phyloP scores from a whole-genome alignment of 2,888 invertebrate genomes.

The Drosophila mayaguana region DNA sequence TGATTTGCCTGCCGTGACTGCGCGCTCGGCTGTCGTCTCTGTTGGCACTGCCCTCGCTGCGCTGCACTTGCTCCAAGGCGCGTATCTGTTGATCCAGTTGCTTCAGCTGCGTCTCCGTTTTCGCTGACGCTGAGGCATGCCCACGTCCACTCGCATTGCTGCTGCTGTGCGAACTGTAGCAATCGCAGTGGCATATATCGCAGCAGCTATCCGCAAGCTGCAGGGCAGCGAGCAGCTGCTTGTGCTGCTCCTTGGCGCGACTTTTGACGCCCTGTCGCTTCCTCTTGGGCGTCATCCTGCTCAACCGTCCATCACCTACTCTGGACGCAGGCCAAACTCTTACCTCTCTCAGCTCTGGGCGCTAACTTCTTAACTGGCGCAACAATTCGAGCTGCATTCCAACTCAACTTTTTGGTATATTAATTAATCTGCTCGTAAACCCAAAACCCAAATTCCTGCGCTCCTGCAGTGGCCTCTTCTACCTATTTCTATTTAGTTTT shows the following conservation, averaged over 20 bases:
- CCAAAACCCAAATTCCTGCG: conserved; percentile 75
- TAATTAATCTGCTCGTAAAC: conserved; percentile 54
- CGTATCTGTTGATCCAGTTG: conserved; percentile 26
- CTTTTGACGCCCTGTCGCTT: conserved; percentile 63
- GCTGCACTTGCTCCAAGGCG: conserved; percentile 24
- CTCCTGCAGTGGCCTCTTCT: conserved; percentile 52
- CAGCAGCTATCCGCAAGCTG: conserved; percentile 81
- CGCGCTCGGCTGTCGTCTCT: conserved; percentile 4
- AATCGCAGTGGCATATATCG: conserved; percentile 83
- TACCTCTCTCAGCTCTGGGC: conserved; percentile 18
- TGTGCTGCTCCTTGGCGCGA: conserved; percentile 68
- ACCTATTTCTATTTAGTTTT: conserved; percentile 40
- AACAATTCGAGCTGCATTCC: conserved; percentile 30
- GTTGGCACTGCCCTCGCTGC: conserved; percentile 47
- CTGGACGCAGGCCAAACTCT: conserved; percentile 56
- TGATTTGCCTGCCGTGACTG: conserved; percentile 30
- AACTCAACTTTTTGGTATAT: neutral
- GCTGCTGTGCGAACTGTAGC: conserved; percentile 82
- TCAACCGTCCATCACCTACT: conserved; percentile 7
- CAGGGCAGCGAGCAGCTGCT: conserved; percentile 72
- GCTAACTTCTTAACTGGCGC: conserved; percentile 26
- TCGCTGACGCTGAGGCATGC: neutral
- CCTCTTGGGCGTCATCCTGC: conserved; percentile 62
- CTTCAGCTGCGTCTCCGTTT: conserved; percentile 46
- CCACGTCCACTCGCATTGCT: conserved; percentile 50